phyloP scores from a whole-genome alignment of 1,140 invertebrate genomes.

The Habropoda laboriosa region DNA sequence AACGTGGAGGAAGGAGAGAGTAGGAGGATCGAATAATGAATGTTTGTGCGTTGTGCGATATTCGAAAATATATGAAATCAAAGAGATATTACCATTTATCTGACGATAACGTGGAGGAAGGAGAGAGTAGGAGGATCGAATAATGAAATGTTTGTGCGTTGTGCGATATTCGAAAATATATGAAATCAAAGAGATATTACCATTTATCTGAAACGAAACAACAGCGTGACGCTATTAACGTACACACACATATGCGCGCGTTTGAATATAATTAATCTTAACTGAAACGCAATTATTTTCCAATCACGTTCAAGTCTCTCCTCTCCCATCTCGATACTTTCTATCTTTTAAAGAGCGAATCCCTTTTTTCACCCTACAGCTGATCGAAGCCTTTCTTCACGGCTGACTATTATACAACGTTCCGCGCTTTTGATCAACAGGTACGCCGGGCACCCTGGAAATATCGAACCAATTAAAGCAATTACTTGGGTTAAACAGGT shows the following conservation, averaged over 20 bases:
- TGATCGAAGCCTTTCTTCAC: too few relatives aligned
- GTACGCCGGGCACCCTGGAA: background rate
- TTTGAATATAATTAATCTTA: too few relatives aligned
- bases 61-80: background rate
- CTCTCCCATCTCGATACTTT: too few relatives aligned
- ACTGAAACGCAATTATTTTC: too few relatives aligned
- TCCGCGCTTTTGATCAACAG: constrained; percentile 27
- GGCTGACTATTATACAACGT: background rate
- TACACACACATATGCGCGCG: too few relatives aligned
- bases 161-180: background rate
- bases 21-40: background rate
- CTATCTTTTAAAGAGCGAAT: background rate
- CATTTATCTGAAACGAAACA: background rate
- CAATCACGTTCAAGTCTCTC: too few relatives aligned
- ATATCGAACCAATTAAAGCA: constrained; percentile 34
- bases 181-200: background rate
- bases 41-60: background rate
- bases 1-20: background rate
- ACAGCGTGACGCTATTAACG: too few relatives aligned
- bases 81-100: background rate
- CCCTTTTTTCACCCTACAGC: background rate
- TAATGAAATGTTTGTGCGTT: background rate
- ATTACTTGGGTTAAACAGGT: constrained; percentile 21
- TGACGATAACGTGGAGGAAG: background rate
- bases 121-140: background rate